phyloP scores from a whole-genome alignment of 2,113 vertebrate genomes.

The Morone chrysops region DNA sequence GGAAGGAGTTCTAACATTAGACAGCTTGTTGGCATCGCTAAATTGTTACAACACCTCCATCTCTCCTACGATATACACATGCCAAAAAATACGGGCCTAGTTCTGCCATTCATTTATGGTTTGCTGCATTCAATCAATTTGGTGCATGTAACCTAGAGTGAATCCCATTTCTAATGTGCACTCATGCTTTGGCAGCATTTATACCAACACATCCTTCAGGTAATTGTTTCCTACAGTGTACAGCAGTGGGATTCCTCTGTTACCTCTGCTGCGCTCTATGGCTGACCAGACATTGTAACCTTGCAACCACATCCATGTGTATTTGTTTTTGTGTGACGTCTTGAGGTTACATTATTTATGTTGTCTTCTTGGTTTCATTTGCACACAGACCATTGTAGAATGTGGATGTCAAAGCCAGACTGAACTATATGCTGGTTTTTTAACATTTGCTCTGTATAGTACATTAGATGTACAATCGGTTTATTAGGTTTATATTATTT shows the following conservation, averaged over 20 bases:
- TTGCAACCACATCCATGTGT: constrained; percentile 2
- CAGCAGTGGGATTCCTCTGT: not conserved
- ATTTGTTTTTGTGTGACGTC: not conserved
- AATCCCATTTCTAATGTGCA: not conserved
- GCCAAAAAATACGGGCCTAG: constrained; percentile 6
- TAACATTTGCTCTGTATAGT: not conserved
- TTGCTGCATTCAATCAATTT: constrained; percentile 20
- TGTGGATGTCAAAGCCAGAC: not conserved
- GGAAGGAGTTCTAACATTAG: constrained; percentile 15
- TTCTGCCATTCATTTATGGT: constrained; percentile 18
- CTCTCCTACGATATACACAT: constrained; percentile 30
- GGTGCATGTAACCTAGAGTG: constrained; percentile 4
- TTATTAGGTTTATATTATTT: not conserved
- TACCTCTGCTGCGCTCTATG: not conserved
- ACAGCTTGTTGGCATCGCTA: constrained; percentile 40
- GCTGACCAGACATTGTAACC: constrained; percentile 18
- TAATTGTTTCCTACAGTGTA: not conserved
- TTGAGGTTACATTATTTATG: constrained; percentile 9
- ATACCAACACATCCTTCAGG: not conserved
- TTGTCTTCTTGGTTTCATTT: constrained; percentile 6
- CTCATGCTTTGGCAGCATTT: not conserved
- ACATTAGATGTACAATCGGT: too few relatives aligned
- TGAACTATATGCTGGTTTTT: not conserved
- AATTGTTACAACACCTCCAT: constrained; percentile 7
- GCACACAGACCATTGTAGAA: not conserved